Percentiles rank a stretch among this genome's conserved stretches.
These are phyloP conservation scores for Trididemnum clinides DNA, from an alignment of 23 tunicate species.

Conservation along the genomic window DNA sequence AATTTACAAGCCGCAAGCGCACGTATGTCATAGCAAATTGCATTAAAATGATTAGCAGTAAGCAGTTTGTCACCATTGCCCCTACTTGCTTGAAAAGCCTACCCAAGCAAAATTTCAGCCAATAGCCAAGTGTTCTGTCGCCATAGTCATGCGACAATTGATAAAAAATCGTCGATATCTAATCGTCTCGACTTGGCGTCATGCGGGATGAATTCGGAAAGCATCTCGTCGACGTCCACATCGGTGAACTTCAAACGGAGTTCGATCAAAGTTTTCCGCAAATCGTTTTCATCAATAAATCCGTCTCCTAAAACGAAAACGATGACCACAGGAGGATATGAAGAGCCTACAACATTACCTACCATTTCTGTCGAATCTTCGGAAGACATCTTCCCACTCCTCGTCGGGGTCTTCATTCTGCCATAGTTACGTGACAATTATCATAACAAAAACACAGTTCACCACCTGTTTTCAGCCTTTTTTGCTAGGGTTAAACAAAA, in stretches of 20 bases:
- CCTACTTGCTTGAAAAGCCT: no score
- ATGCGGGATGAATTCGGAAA: slow-evolving; percentile 72
- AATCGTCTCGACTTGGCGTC: slow-evolving; percentile 35
- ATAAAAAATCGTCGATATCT: slow-evolving; percentile 73
- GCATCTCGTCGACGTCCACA: slow-evolving; percentile 92
- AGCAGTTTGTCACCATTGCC: no score
- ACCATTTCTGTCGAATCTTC: slow-evolving; percentile 85
- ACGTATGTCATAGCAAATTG: no score
- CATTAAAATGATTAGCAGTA: no score
- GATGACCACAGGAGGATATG: neutral
- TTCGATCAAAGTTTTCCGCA: slow-evolving; percentile 76
- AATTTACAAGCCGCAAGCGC: no score
- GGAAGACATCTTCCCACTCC: slow-evolving; percentile 85
- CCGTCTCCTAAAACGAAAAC: slow-evolving; percentile 75
- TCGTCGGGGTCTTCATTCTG: slow-evolving; percentile 95
- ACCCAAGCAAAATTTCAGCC: neutral
- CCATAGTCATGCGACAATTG: slow-evolving; percentile 51
- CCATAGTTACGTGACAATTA: neutral
- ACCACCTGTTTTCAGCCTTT: slow-evolving; percentile 54
- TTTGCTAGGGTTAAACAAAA: slow-evolving; percentile 71
- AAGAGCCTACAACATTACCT: neutral
- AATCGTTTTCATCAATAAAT: slow-evolving; percentile 79
- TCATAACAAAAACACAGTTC: neutral
- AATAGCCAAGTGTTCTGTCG: neutral
- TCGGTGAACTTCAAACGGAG: slow-evolving; percentile 93